Evolutionary conservation across 1,140 invertebrate species (phyloP), one percentile per base, ranked within the genome.

Genomic region (Zaprionus lachaisei): DNA sequence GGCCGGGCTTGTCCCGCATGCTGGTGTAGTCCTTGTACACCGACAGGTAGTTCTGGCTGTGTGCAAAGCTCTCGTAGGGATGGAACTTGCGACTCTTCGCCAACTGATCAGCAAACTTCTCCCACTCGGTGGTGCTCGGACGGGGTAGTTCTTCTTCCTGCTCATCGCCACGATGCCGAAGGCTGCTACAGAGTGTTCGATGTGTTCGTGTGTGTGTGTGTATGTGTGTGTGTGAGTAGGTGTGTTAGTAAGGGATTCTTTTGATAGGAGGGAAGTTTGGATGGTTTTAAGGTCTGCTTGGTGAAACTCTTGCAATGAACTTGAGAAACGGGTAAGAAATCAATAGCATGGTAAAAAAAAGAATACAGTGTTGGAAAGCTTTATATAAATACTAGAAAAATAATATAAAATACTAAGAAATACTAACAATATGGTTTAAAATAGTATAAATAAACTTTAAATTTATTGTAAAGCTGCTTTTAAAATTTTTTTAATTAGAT

Each of bases 71-170:
- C 49, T 92, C 90, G 28, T 92, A 85, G 0, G 90, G 90, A 63
- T 84, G 83, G 55, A 90, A 87, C 56, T 82, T 91, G 15, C 80
- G 79, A 61, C 67, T 83, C 22, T 85, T 80, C 37, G 91, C 87
- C 71, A 92, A 54, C 28, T 84, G 75, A 70, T 92, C 91, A 7
- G 91, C 91, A 63, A 90, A 83, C 37, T 84, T 92, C 17, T 92
- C 91, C 91, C 91, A 92, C 41, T 92, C 91, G 17, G 91, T 92
- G 31, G 91, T 92, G 47, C 58, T 79, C 15, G 91, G 91, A 12
- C 91, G 77, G 2, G 22, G 81, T 14, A 56, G 64, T 6, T 85
- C 82, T 11, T 79, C 54, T n/a, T 61, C 69, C 14, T 73, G 49
- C 2, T 20, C 20, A 12, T 58, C 56, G 7, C 70, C 72, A 24